A percentile compares a stretch with the other conserved stretches of the same genome.
Evolutionary conservation across 2,113 vertebrate genomes (phyloP).

Genomic region (Porphyrio hochstetteri): DNA sequence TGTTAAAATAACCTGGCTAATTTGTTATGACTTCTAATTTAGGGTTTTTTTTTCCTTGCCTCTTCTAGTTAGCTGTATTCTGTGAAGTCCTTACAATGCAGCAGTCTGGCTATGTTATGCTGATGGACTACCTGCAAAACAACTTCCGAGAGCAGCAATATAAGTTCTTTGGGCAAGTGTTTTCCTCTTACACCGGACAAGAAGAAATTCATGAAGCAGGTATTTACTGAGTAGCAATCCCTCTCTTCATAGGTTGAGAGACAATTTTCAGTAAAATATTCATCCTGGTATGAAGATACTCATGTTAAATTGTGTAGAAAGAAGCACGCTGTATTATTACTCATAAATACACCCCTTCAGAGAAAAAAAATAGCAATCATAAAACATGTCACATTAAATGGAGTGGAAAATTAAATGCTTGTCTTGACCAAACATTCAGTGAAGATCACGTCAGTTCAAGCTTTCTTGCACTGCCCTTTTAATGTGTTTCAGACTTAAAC

Average conservation of each 20-base stretch:
- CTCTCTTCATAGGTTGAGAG: background rate
- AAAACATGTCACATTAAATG: conserved; percentile 35
- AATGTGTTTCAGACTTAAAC: background rate
- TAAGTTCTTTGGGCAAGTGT: conserved; percentile 91
- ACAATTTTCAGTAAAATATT: background rate
- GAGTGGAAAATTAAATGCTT: conserved; percentile 48
- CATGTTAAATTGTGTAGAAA: conserved; percentile 7
- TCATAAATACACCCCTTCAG: conserved; percentile 24
- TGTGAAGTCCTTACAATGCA: conserved; percentile 99
- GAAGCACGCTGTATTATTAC: background rate
- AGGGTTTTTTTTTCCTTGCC: background rate
- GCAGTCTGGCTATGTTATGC: conserved; percentile 94
- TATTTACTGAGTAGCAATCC: conserved; percentile 61
- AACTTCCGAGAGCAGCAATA: conserved; percentile 92
- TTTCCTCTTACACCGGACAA: conserved; percentile 93
- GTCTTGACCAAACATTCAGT: conserved; percentile 2
- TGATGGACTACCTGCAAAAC: conserved; percentile 98
- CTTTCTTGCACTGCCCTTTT: background rate
- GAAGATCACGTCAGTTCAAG: background rate
- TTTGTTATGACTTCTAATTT: background rate
- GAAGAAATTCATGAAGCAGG: conserved; percentile 91
- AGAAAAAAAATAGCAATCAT: background rate
- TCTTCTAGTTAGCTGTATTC: conserved; percentile 88
- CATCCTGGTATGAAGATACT: background rate
- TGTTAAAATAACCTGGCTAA: background rate